Conservation (phyloP, 2,113 vertebrate genomes). For the Bos javanicus region DNA sequence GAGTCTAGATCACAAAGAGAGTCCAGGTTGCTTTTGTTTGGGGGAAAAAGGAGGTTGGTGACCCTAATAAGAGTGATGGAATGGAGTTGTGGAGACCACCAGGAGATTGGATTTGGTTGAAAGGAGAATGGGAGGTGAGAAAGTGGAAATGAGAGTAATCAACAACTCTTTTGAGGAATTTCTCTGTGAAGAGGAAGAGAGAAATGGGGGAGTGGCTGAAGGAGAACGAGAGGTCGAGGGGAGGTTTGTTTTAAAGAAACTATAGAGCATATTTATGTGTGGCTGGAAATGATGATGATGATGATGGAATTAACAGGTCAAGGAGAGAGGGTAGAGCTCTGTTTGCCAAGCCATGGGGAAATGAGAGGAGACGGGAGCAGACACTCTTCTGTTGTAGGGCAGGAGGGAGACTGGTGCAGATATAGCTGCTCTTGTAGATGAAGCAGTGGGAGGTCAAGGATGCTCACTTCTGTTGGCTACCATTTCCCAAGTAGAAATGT, state of each 20-base stretch:
- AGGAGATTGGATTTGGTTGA: background rate
- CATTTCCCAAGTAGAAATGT: background rate
- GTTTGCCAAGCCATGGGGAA: background rate
- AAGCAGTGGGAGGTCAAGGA: background rate
- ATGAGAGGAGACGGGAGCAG: background rate
- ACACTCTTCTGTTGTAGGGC: background rate
- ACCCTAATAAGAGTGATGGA: background rate
- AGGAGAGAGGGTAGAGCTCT: background rate
- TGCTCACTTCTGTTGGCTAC: background rate
- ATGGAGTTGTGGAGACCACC: background rate
- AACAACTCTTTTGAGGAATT: constrained; percentile 34
- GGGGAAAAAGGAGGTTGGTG: background rate
- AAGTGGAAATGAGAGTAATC: constrained; percentile 61
- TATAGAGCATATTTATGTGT: background rate
- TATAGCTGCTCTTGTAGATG: background rate
- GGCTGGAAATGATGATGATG: background rate
- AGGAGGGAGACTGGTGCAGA: background rate
- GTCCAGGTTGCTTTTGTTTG: background rate
- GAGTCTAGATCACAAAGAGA: background rate
- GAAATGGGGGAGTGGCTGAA: background rate
- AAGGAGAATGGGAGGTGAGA: background rate
- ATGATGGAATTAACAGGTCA: background rate
- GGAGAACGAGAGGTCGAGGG: background rate
- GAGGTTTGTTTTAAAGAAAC: background rate
- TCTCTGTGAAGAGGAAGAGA: constrained; percentile 11